These are phyloP conservation scores for Pterocles gutturalis DNA, from an alignment of 2,113 vertebrate species.

Conservation along the genomic window DNA sequence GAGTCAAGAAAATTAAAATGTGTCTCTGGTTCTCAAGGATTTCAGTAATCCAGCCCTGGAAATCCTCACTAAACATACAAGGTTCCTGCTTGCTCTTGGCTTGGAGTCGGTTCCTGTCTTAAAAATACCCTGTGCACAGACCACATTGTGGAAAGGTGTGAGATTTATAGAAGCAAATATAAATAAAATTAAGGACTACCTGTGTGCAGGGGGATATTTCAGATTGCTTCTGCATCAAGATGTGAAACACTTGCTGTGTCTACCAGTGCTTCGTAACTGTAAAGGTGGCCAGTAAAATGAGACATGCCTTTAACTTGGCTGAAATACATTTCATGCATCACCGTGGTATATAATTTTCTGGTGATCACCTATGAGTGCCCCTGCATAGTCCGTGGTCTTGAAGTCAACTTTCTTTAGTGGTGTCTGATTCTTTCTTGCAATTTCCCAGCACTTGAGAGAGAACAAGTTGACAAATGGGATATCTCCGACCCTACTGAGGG, in stretches of 20 bases:
- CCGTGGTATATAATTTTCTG: neutral
- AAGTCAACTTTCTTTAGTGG: neutral
- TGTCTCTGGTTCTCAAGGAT: neutral
- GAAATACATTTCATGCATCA: neutral
- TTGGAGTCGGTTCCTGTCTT: neutral
- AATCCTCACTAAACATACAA: neutral
- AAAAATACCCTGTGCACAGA: neutral
- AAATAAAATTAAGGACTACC: neutral
- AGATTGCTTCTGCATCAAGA: neutral
- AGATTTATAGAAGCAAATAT: neutral
- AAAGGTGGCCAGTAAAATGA: neutral
- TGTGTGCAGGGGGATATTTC: neutral
- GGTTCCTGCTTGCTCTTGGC: neutral
- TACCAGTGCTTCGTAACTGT: neutral
- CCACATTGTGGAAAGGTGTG: fast-evolving
- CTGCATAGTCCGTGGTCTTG: neutral
- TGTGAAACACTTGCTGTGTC: fast-evolving
- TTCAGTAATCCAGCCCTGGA: neutral
- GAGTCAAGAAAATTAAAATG: neutral
- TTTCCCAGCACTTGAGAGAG: neutral
- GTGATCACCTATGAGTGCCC: neutral
- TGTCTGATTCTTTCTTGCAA: neutral
- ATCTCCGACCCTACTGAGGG: neutral
- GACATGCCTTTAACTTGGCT: neutral
- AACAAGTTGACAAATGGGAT: fast-evolving